Evolutionary conservation across 2,113 vertebrate genomes (phyloP), one percentile per base, ranked within the genome.

Genomic region (Channa argus): DNA sequence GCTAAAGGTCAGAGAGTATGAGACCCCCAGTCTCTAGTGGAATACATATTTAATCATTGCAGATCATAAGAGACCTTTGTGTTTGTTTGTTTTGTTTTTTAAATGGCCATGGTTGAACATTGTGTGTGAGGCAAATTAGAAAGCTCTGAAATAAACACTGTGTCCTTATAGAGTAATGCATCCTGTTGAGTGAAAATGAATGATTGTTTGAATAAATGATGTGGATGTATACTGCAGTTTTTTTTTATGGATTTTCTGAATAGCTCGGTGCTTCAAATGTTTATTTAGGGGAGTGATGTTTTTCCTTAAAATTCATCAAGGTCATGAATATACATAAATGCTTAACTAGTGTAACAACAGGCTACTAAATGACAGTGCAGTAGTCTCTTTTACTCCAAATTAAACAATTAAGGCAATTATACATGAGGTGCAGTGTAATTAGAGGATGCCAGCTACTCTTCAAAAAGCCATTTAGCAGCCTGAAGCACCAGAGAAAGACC

Each of bases 401-500:
- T 84, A 89, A 90, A 84, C 91, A 92, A 92, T 91, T 88, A 92
- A 79, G 72, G 80, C 82, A 89, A 92, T 91, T 91, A 93, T 71
- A 84, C 80, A 90, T 78, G 74, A 77, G 82, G 71, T 80, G 80
- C 72, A 34, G 83, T 55, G 74, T 83, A 89, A 90, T 93, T 92
- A 89, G 74, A 79, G 79, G 79, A 86, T n/a, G 55, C 77, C 77
- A 80, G 80, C 69, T 83, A 80, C 78, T 88, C 86, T 91, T 94
- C 81, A 91, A 84, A 91, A 85, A 71, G 73, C 73, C 83, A 89
- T 91, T 91, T 86, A 82, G 70, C 66, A 71, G 77, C 74, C 88
- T 79, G 81, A 84, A 84, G 85, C 80, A 84, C 72, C 74, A 73
- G 58, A 68, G 61, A 73, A 80, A 51, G 74, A 78, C 74, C 77